Evolutionary conservation across 2,113 vertebrate genomes (phyloP).

Genomic region (Brachyhypopomus gauderio): DNA sequence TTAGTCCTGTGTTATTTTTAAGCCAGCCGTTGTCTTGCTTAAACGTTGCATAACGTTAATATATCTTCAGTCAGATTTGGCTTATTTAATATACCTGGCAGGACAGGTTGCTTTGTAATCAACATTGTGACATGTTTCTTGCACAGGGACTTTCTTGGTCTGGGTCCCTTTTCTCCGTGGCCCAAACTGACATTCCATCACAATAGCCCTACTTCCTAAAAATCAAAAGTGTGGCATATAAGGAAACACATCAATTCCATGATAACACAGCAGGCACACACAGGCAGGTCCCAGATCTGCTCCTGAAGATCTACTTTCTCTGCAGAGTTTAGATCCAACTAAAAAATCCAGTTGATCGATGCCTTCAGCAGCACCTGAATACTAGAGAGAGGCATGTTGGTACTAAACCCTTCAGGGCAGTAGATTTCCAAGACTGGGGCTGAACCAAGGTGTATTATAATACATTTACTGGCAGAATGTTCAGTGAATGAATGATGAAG

Average conservation of each 20-base stretch:
- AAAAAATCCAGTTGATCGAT: no score
- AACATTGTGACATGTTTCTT: conserved; percentile 67
- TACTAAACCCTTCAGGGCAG: no score
- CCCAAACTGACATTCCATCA: conserved; percentile 87
- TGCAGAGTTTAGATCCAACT: no score
- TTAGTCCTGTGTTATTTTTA: not conserved
- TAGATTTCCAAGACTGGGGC: no score
- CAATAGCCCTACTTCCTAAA: conserved; percentile 84
- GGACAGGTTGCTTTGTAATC: conserved; percentile 83
- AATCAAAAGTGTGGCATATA: conserved; percentile 8
- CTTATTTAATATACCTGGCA: conserved; percentile 69
- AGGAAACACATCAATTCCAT: conserved; percentile 33
- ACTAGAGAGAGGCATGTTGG: no score
- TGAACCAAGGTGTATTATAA: no score
- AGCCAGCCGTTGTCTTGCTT: not conserved
- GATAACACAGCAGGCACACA: not conserved
- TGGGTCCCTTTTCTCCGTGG: conserved; percentile 84
- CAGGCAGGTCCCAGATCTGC: not conserved
- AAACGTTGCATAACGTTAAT: not conserved
- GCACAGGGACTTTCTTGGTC: conserved; percentile 76
- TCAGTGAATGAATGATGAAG: not conserved
- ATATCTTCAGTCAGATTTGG: no score
- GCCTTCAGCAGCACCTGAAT: no score
- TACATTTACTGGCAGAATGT: not conserved
- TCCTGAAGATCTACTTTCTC: no score